A percentile compares a stretch with the other conserved stretches of the same genome.
phyloP scores from a whole-genome alignment of 2,113 vertebrate genomes.

The Gymnocephalus cernua region DNA sequence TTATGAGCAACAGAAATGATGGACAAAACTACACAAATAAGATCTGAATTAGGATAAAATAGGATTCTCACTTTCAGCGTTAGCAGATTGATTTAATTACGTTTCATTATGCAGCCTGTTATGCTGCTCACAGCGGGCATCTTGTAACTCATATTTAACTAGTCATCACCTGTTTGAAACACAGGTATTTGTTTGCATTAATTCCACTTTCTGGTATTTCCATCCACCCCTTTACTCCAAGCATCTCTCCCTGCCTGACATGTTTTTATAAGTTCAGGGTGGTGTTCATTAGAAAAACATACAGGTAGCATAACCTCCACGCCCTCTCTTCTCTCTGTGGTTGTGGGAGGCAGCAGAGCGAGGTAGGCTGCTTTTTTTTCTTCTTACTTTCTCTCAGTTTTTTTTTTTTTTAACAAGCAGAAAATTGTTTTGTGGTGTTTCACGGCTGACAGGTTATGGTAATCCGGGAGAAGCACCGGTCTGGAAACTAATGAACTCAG shows the following conservation, averaged over 20 bases:
- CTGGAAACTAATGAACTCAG: slow-evolving; percentile 94
- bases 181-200: slow-evolving; percentile 48
- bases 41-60: not conserved
- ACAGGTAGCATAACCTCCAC: slow-evolving; percentile 73
- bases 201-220: slow-evolving; percentile 44
- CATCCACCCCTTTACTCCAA: slow-evolving; percentile 53
- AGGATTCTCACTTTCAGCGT: not conserved
- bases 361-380: slow-evolving; percentile 45
- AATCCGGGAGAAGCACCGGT: slow-evolving; percentile 93
- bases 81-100: not conserved
- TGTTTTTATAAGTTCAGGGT: slow-evolving; percentile 75
- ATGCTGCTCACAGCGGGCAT: slow-evolving; percentile 15
- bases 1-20: not conserved
- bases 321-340: slow-evolving; percentile 62
- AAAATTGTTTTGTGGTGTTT: slow-evolving; percentile 89
- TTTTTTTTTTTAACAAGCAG: slow-evolving; percentile 76
- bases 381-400: not conserved
- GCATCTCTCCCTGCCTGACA: slow-evolving; percentile 55
- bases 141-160: slow-evolving; percentile 42
- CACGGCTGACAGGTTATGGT: slow-evolving; percentile 92
- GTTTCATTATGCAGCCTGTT: slow-evolving; percentile 26
- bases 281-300: slow-evolving; percentile 77
- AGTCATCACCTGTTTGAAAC: slow-evolving; percentile 52
- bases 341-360: slow-evolving; percentile 72
- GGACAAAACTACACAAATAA: not conserved